phyloP scores from a whole-genome alignment of 2,888 invertebrate species.

The Pammene aurita region DNA sequence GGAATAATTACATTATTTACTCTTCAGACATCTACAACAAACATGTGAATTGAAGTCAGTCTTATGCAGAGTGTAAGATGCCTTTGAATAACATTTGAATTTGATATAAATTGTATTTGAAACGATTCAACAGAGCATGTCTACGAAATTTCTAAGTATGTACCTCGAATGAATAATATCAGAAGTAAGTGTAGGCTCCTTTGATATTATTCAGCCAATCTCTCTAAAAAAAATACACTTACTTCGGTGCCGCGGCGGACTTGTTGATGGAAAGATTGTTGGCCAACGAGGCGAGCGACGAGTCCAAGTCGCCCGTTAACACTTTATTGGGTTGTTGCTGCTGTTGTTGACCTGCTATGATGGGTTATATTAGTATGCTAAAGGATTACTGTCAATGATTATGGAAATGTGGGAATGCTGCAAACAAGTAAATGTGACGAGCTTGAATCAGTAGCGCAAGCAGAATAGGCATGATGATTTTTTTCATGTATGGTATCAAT shows the following conservation, averaged over 20 bases:
- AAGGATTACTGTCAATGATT: background rate
- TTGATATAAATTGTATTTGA: background rate
- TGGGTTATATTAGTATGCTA: constrained; percentile 42
- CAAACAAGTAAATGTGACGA: background rate
- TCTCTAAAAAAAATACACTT: constrained; percentile 65
- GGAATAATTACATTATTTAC: background rate
- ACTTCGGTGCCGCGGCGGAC: constrained; percentile 88
- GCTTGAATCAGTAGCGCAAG: background rate
- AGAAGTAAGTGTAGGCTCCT: background rate
- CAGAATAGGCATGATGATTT: too few relatives aligned
- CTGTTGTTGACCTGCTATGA: constrained; percentile 65
- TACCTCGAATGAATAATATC: constrained; percentile 17
- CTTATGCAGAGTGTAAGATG: background rate
- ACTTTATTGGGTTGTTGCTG: constrained; percentile 86
- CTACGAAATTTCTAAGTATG: constrained; percentile 11
- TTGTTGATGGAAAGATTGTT: constrained; percentile 96
- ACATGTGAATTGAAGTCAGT: background rate
- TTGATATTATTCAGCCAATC: constrained; percentile 7
- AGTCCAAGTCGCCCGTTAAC: constrained; percentile 96
- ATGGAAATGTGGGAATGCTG: background rate
- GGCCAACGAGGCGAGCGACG: constrained; percentile 95
- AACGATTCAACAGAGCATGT: constrained; percentile 26
- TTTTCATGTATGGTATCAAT: too few relatives aligned
- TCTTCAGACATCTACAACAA: background rate
- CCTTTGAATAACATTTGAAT: background rate